Evolutionary conservation across 2,797 vertebrate genomes (phyloP).

Genomic region (Gallinago solitaria): DNA sequence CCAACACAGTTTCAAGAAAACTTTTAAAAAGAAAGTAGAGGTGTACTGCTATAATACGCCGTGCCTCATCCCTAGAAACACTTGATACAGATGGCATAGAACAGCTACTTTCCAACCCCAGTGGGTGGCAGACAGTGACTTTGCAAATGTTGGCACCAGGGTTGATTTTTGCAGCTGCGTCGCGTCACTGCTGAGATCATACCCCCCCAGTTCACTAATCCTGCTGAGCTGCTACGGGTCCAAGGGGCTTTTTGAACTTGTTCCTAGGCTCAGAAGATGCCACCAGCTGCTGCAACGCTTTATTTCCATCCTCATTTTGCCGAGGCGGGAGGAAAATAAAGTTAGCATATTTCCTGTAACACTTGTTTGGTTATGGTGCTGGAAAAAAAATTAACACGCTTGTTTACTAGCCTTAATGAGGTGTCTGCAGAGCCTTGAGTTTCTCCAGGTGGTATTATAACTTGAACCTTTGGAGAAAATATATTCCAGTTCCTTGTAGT

Average conservation of each 20-base stretch:
- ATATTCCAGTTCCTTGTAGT: background rate
- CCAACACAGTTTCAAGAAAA: background rate
- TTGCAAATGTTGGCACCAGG: background rate
- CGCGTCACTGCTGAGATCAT: background rate
- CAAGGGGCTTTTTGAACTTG: background rate
- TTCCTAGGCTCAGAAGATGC: background rate
- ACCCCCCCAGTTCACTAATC: background rate
- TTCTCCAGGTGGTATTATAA: background rate
- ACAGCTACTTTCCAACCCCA: background rate
- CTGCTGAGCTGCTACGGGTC: background rate
- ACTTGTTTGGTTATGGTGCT: background rate
- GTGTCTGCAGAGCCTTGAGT: background rate
- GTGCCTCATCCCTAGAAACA: background rate
- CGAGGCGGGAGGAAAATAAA: background rate
- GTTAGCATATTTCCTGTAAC: background rate
- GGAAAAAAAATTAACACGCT: background rate
- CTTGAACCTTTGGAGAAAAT: background rate
- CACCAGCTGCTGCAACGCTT: background rate
- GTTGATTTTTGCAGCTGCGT: slow-evolving; percentile 1
- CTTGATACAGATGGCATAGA: background rate
- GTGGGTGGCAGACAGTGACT: background rate
- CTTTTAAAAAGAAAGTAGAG: background rate
- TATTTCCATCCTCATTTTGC: background rate
- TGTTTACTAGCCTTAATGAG: background rate
- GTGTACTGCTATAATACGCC: background rate